phyloP scores from a whole-genome alignment of 1,140 invertebrate genomes.

The Mizuhopecten yessoensis region DNA sequence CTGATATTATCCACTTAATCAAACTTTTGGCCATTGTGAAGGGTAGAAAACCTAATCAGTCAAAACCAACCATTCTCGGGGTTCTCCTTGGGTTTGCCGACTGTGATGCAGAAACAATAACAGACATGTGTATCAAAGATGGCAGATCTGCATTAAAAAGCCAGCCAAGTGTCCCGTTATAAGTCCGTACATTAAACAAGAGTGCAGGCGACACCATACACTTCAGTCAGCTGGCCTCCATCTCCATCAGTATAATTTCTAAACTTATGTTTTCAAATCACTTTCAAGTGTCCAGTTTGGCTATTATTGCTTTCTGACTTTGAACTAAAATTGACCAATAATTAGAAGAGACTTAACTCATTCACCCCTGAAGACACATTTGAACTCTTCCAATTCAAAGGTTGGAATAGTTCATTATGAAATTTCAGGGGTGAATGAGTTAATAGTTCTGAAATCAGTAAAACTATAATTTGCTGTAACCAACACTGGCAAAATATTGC shows the following conservation, averaged over 20 bases:
- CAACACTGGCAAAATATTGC: not conserved
- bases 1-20: constrained; percentile 34
- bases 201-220: not conserved
- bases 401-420: too few species aligned
- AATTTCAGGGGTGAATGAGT: too few species aligned
- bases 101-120: not conserved
- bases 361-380: too few species aligned
- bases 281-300: not conserved
- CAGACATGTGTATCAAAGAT: not conserved
- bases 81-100: not conserved
- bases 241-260: not conserved
- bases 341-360: not conserved
- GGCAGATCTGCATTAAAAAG: not conserved
- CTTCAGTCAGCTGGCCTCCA: not conserved
- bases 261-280: not conserved
- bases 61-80: not conserved
- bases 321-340: not conserved
- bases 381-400: too few species aligned
- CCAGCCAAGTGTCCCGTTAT: not conserved
- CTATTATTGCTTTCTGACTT: not conserved
- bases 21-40: constrained; percentile 32
- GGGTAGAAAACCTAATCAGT: constrained; percentile 34
- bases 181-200: not conserved
- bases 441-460: too few species aligned
- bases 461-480: not conserved